Conservation (phyloP, 2,797 vertebrate species). For the Malacoraja senta region DNA sequence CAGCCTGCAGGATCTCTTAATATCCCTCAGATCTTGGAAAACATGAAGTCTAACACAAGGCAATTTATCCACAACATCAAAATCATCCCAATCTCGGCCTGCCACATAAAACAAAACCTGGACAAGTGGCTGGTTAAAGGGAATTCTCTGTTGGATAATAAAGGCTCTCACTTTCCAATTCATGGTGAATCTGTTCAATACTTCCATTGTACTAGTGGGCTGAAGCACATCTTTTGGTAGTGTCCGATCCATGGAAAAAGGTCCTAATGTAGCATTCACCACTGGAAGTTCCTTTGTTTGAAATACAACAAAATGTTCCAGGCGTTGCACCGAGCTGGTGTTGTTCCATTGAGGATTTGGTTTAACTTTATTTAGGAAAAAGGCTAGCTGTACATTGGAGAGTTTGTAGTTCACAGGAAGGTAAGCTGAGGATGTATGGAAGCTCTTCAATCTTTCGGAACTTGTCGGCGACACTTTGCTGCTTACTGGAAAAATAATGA, state of each 20-base stretch:
- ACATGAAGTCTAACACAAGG: slow-evolving; percentile 87
- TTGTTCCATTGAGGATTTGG: slow-evolving; percentile 50
- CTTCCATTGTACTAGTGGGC: slow-evolving; percentile 82
- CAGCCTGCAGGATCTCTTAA: slow-evolving; percentile 83
- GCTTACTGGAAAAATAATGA: slow-evolving; percentile 59
- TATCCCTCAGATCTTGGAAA: slow-evolving; percentile 80
- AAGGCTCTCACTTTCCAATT: slow-evolving; percentile 97
- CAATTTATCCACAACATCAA: slow-evolving; percentile 74
- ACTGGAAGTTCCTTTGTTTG: slow-evolving; percentile 90
- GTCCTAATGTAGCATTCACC: slow-evolving; percentile 85
- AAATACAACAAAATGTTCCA: slow-evolving; percentile 92
- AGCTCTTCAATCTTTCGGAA: slow-evolving; percentile 62
- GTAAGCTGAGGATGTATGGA: slow-evolving; percentile 57
- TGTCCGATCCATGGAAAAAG: slow-evolving; percentile 77
- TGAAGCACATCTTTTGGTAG: slow-evolving; percentile 86
- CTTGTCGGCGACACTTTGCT: slow-evolving; percentile 70
- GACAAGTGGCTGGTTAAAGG: slow-evolving; percentile 74
- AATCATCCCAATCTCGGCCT: slow-evolving; percentile 92
- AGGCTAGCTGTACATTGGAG: slow-evolving; percentile 87
- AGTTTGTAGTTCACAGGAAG: slow-evolving; percentile 89
- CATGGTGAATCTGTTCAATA: slow-evolving; percentile 81
- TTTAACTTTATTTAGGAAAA: slow-evolving; percentile 80
- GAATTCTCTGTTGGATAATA: slow-evolving; percentile 81
- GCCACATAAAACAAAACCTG: slow-evolving; percentile 96
- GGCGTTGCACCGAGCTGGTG: slow-evolving; percentile 70